Base-by-base conservation (phyloP, 2,113 vertebrate species). In the Calyptommatus sinebrachiatus region DNA sequence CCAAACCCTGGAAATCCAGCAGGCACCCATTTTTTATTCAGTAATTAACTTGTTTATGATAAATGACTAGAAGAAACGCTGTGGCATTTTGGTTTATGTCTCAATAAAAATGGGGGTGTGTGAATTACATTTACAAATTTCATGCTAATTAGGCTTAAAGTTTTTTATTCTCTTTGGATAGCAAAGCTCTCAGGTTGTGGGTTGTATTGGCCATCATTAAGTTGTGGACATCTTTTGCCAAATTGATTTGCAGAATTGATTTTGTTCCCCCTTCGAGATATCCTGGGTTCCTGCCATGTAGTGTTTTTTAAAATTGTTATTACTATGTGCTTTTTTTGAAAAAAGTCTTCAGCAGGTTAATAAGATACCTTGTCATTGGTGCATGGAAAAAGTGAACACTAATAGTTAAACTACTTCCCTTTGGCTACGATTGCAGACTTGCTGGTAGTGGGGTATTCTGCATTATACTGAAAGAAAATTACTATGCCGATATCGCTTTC, bases 1-100 rank as follows among this genome's bases (percentile, higher is more conserved):
- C 78, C 73, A 65, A 88, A 88, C 88, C 81, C 66, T 84, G 78
- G 75, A 84, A 81, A 83, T 94, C 86, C 87, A 87, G 91, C 88
- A 90, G 90, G 90, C 92, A 88, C 80, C 79, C 82, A 91, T 94
- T 93, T 92, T 93, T 94, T 94, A 92, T 91, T 83, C 84, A 84
- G 89, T 94, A 93, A 95, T 95, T 95, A 95, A 94, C 92, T 93
- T 93, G 93, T 94, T 94, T 93, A 92, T 95, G 94, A 95, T 94
- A 93, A 94, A 94, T 95, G 93, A 86, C 87, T 88, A 88, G 90
- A 88, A 89, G 87, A 94, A 94, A 94, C 94, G 93, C 91, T 89
- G 62, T 48, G 93, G 89, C 93, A 94, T 95, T 94, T 94, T 94
- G 92, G 88, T 94, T 93, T 94, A 93, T 90, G 91, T 94, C 89